These are phyloP conservation scores for Miltochrista miniata DNA, from an alignment of 2,888 invertebrate species.

Conservation along the genomic window DNA sequence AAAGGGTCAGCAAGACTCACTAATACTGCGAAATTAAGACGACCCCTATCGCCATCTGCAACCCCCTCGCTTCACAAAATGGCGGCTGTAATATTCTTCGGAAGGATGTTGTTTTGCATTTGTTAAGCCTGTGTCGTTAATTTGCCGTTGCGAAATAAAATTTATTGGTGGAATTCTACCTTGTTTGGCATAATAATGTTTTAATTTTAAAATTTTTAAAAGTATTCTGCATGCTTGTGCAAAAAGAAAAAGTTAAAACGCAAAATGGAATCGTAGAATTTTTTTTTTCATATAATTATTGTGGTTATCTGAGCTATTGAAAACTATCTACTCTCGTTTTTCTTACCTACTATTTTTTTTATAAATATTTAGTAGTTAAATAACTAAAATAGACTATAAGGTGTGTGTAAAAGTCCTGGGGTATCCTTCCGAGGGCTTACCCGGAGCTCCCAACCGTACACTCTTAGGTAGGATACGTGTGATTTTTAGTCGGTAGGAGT, in stretches of 20 bases:
- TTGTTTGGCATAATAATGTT: conserved; percentile 6
- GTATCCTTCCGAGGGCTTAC: too few species aligned
- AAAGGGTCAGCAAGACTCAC: conserved; percentile 75
- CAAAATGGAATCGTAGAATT: not conserved
- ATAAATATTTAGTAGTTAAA: too few species aligned
- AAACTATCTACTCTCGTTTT: too few species aligned
- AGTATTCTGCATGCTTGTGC: not conserved
- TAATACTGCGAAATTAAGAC: conserved; percentile 80
- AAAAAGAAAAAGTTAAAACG: not conserved
- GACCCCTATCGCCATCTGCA: conserved; percentile 70
- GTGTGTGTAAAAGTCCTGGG: too few species aligned
- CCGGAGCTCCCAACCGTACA: too few species aligned
- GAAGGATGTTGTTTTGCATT: conserved; percentile 42
- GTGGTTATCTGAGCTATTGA: too few species aligned
- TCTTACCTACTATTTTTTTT: too few species aligned
- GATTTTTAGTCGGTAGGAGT: too few species aligned
- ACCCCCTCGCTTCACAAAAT: conserved; percentile 54
- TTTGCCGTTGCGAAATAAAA: conserved; percentile 23
- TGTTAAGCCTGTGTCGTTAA: conserved; percentile 29
- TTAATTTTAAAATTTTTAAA: not conserved
- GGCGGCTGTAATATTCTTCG: conserved; percentile 46
- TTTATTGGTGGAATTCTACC: conserved; percentile 14
- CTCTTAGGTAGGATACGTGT: too few species aligned
- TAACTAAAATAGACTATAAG: too few species aligned
- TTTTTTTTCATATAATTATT: not conserved